phyloP scores from a whole-genome alignment of 2,888 invertebrate species.

The Stenurella melanura region DNA sequence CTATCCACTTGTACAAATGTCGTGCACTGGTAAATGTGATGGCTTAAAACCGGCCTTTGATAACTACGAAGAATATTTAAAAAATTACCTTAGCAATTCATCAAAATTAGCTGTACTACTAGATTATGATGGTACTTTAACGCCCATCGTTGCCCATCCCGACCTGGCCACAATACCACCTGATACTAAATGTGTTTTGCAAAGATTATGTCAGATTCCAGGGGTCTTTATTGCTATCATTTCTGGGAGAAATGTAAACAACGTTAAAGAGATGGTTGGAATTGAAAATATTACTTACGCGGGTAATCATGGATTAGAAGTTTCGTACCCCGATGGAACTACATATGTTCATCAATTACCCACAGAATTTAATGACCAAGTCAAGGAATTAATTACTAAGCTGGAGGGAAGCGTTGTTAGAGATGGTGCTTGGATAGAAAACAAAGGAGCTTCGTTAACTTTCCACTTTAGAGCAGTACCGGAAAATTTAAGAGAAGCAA shows the following conservation, averaged over 20 bases:
- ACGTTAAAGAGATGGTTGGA: slow-evolving; percentile 92
- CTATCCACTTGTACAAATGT: not conserved
- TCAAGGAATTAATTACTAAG: slow-evolving; percentile 83
- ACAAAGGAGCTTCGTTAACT: slow-evolving; percentile 89
- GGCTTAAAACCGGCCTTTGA: slow-evolving; percentile 29
- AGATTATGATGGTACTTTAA: slow-evolving; percentile 92
- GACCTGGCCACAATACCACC: slow-evolving; percentile 88
- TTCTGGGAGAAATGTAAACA: slow-evolving; percentile 89
- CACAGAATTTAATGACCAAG: slow-evolving; percentile 85
- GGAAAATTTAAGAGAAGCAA: slow-evolving; percentile 75
- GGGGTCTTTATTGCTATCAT: slow-evolving; percentile 91
- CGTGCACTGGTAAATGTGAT: not conserved
- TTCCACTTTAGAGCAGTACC: slow-evolving; percentile 92
- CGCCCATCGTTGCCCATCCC: slow-evolving; percentile 91
- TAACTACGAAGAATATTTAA: slow-evolving; percentile 55
- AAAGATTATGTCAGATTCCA: slow-evolving; percentile 86
- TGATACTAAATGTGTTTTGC: slow-evolving; percentile 89
- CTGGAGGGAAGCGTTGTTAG: slow-evolving; percentile 89
- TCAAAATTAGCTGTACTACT: slow-evolving; percentile 85
- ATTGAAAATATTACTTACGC: slow-evolving; percentile 93
- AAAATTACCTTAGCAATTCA: slow-evolving; percentile 50
- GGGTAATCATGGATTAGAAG: slow-evolving; percentile 91
- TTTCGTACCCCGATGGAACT: slow-evolving; percentile 90
- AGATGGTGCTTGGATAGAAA: slow-evolving; percentile 93
- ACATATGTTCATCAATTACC: slow-evolving; percentile 94